Base-by-base conservation (phyloP, 2,888 invertebrate species). In the Pyrrhia umbra region DNA sequence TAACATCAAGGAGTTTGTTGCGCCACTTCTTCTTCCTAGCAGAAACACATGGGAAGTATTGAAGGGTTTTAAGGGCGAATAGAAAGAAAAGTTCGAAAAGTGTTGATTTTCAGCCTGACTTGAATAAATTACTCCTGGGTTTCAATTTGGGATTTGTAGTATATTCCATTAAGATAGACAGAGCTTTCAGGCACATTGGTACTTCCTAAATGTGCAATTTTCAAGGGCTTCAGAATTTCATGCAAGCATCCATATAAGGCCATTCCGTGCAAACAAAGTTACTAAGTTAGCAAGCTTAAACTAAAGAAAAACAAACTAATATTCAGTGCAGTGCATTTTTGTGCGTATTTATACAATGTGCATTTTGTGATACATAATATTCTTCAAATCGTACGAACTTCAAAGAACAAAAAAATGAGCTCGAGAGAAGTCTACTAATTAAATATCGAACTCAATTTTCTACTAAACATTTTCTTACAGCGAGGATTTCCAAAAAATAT, bases 401-500 rank as follows among this genome's bases (percentile, higher is more conserved):
- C 6, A 34, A 34, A 34, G n/a, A 34, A 50, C n/a, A 21, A 20
- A n/a, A 51, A 56, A 67, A 21, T 68, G 55, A 70, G 47, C 13
- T 40, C 1, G 18, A 15, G 34, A 15, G 21, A 20, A 8, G n/a
- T 34, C n/a, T 39, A 27, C 9, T 1, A 20, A 15, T n/a, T 18
- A 13, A n/a, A 42, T 21, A 15, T 49, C 21, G 30, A 16, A 21
- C 55, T 61, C 51, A 56, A 59, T 52, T 55, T 51, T 52, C 51
- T 64, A 75, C 46, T 34, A 9, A 61, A 56, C 2, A 58, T 59
- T 46, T 61, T 51, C 47, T 54, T 34, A 49, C 39, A 57, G 30
- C 56, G 75, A 78, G 80, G 75, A 78, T 77, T 78, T 74, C 78
- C 78, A 78, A 50, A 37, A 50, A 37, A 16, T 6, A 40, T 10